These are phyloP conservation scores for Meloidogyne exigua DNA, from an alignment of 1,140 invertebrate species.

Conservation along the genomic window DNA sequence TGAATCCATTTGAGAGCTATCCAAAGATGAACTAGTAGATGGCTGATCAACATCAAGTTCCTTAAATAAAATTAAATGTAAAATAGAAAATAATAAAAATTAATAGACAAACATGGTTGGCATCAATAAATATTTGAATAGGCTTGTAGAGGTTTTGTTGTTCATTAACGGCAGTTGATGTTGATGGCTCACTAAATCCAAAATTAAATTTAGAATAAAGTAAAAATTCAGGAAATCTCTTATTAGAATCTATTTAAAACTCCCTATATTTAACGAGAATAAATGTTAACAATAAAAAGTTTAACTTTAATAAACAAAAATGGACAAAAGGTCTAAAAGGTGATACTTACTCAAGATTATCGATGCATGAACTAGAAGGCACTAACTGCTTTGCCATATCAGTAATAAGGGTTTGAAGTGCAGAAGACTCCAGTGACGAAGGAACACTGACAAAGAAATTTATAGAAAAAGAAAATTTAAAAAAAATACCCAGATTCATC, in stretches of 20 bases:
- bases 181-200: conserved; percentile 12
- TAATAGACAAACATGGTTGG: conserved; percentile 7
- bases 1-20: conserved; percentile 35
- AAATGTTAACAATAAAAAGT: too few species aligned
- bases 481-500: background rate
- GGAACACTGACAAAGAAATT: background rate
- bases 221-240: too few species aligned
- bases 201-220: background rate
- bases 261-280: too few species aligned
- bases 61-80: conserved; percentile 1
- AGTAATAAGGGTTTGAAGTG: background rate
- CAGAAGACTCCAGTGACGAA: background rate
- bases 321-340: too few species aligned
- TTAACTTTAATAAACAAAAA: too few species aligned
- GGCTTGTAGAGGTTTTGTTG: conserved; percentile 9
- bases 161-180: conserved; percentile 11
- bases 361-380: background rate
- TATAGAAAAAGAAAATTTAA: background rate
- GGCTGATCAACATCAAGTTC: conserved; percentile 37
- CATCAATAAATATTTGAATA: conserved; percentile 32
- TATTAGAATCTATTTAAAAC: too few species aligned
- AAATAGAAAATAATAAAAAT: too few species aligned
- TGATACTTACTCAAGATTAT: background rate
- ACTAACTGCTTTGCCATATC: background rate
- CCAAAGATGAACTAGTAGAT: conserved; percentile 37